Evolutionary conservation across 2,113 vertebrate species (phyloP).

Genomic region (Myotis lucifugus): DNA sequence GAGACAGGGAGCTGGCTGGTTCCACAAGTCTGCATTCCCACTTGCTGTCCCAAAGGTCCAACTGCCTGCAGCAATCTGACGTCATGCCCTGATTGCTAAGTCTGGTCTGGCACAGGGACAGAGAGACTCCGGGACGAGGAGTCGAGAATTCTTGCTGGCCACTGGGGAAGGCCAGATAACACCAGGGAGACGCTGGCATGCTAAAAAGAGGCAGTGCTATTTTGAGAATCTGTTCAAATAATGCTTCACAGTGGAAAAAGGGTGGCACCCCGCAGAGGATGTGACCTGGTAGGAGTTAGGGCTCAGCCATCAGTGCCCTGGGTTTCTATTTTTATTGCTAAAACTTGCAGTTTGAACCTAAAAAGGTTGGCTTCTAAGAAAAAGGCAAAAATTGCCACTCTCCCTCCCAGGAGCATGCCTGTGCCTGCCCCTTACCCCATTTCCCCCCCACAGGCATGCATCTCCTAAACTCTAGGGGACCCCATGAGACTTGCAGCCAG

Average conservation of each 20-base stretch:
- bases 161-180: conserved; percentile 77
- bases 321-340: conserved; percentile 82
- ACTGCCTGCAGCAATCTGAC: neutral
- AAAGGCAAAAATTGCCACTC: conserved; percentile 28
- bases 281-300: conserved; percentile 78
- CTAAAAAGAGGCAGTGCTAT: conserved; percentile 79
- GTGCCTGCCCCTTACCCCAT: neutral
- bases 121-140: conserved; percentile 14
- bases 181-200: conserved; percentile 75
- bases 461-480: neutral
- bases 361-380: conserved; percentile 59
- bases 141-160: conserved; percentile 71
- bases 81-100: conserved; percentile 54
- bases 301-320: conserved; percentile 73
- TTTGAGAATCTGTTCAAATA: conserved; percentile 82
- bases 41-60: conserved; percentile 40
- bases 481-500: neutral
- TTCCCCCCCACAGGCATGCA: neutral
- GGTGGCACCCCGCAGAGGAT: conserved; percentile 70
- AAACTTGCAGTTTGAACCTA: conserved; percentile 75
- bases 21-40: conserved; percentile 38
- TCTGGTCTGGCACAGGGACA: conserved; percentile 63
- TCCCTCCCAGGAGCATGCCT: neutral
- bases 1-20: conserved; percentile 61
- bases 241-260: conserved; percentile 81